Evolutionary conservation across 2,113 vertebrate genomes (phyloP), one percentile per base, ranked within the genome.

Genomic region (Clupea harengus): DNA sequence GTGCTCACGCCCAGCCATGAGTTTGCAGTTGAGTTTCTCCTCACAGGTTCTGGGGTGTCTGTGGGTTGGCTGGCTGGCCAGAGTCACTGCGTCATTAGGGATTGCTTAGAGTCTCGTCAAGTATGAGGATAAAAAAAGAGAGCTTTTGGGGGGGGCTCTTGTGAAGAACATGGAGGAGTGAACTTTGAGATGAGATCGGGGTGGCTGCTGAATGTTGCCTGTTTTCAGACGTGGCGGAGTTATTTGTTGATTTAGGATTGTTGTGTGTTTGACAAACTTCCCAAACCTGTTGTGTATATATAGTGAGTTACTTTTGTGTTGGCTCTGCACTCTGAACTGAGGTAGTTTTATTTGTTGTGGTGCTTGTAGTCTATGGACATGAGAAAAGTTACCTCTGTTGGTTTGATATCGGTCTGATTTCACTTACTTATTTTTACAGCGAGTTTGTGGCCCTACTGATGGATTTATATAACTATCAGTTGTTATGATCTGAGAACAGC

Each of bases 21-120:
- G 92, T 91, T 95, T 89, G 88, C 94, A 95, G 94, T 95, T 96
- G 94, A 93, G 94, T 94, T 88, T 50, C 86, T 86, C 91, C 75
- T 86, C 45, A 17, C 10, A 81, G 25, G 83, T 57, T 57, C 15
- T 39, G 67, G 46, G 47, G 67, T 82, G 46, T 82, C 11, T 81
- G 4, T 28, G 25, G 64, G 25, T 72, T 20, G 8, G 64, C 25
- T 72, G 64, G n/a, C 8, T n/a, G n/a, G n/a, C n/a, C n/a, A 8
- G 22, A 72, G 7, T 28, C 64, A 11, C 64, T 2, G 7, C 25
- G 7, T 72, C 3, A 72, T 32, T 72, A 25, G 64, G 25, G 72
- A 78, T 32, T 78, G 72, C 13, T 78, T 15, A 78, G 32, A 39
- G 28, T 39, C 54, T 72, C 72, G 39, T 32, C 28, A 28, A 39